These are phyloP conservation scores for Falco punctatus DNA, from an alignment of 2,113 vertebrate species.

Conservation along the genomic window DNA sequence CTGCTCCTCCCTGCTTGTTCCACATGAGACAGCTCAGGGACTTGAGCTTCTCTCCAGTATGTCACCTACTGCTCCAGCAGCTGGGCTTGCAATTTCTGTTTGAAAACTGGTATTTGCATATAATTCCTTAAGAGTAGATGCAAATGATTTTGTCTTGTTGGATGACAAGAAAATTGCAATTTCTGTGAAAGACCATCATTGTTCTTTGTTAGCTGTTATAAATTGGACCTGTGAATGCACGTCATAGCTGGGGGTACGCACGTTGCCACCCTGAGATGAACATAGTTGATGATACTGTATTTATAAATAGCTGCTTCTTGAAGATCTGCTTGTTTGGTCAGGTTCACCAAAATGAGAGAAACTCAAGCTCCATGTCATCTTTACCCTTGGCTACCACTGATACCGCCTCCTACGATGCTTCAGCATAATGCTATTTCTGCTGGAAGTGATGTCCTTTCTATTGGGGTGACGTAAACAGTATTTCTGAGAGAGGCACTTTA, in stretches of 20 bases:
- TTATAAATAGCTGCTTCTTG: background rate
- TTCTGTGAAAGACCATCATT: background rate
- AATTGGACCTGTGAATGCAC: fast-evolving
- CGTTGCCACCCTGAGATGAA: background rate
- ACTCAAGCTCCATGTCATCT: background rate
- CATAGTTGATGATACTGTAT: background rate
- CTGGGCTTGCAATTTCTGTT: background rate
- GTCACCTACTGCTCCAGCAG: fast-evolving
- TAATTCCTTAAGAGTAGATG: background rate
- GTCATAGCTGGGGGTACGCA: fast-evolving
- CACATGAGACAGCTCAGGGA: fast-evolving
- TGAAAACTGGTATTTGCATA: fast-evolving
- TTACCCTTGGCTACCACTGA: background rate
- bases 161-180: background rate
- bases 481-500: background rate
- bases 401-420: fast-evolving
- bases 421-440: background rate
- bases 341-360: background rate
- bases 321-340: background rate
- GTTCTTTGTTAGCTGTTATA: fast-evolving
- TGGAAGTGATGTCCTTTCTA: background rate
- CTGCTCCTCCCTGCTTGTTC: background rate
- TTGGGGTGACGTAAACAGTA: background rate
- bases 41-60: fast-evolving
- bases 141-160: background rate